These are phyloP conservation scores for Malthinus flaveolus DNA, from an alignment of 2,888 invertebrate genomes.

Conservation along the genomic window DNA sequence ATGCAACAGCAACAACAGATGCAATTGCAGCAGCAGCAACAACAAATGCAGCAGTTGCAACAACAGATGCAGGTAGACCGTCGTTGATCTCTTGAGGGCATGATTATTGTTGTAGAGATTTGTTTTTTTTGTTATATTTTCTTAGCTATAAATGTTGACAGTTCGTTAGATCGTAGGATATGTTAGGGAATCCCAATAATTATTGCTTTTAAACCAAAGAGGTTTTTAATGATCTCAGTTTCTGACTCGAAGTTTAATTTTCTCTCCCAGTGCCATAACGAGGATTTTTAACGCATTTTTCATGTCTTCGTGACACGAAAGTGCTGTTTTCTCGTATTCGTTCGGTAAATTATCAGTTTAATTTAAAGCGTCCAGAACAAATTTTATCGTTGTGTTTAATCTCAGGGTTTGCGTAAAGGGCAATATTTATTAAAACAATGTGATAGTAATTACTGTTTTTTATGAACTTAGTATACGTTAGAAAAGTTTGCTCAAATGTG, in stretches of 20 bases:
- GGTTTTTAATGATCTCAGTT: slow-evolving; percentile 1
- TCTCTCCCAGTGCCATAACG: background rate
- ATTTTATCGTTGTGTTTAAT: slow-evolving; percentile 19
- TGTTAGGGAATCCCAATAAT: too few species aligned
- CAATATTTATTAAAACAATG: slow-evolving; percentile 30
- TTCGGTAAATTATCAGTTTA: too few species aligned
- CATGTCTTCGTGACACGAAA: too few species aligned
- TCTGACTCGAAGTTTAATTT: slow-evolving; percentile 2
- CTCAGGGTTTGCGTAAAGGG: slow-evolving; percentile 32
- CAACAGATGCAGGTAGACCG: slow-evolving; percentile 69
- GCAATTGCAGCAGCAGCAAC: slow-evolving; percentile 60
- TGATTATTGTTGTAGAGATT: slow-evolving; percentile 40
- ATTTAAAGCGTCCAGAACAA: too few species aligned
- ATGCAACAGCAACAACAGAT: slow-evolving; percentile 62
- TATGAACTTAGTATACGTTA: slow-evolving; percentile 41
- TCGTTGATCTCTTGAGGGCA: slow-evolving; percentile 47
- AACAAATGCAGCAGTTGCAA: slow-evolving; percentile 57
- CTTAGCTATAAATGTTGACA: background rate
- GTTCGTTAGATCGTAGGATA: too few species aligned
- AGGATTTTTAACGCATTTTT: background rate
- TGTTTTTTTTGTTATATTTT: slow-evolving; percentile 16
- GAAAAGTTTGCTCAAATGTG: slow-evolving; percentile 52
- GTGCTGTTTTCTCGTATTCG: too few species aligned
- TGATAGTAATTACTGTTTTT: slow-evolving; percentile 28
- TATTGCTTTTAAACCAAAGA: too few species aligned